Base-by-base conservation (phyloP, 2,113 vertebrate species). In the Lepidothrix coronata region DNA sequence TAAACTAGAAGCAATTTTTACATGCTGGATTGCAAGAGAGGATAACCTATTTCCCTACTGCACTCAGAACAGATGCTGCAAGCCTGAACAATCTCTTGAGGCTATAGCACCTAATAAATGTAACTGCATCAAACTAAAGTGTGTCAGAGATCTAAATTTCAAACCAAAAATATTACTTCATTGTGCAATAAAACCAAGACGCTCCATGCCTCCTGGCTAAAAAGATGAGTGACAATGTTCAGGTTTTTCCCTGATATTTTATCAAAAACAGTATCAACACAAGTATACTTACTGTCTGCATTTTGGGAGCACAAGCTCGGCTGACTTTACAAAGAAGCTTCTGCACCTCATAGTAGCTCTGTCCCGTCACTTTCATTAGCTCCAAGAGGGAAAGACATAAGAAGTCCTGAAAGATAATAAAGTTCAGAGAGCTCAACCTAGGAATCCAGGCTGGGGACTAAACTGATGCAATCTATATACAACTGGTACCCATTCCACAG, bases 361-460 rank as follows among this genome's bases (percentile, higher is more conserved):
- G 97, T 43, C 98, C 98, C 0, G 98, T 98, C 75, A 98, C 74
- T 35, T 98, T 98, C 98, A 98, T 98, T 27, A 98, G 96, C 52
- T 98, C 98, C 97, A 98, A 54, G 8, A 98, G 44, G 2, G 98
- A 98, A 82, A 98, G 97, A 84, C 98, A 96, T 63, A 99, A 96
- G 48, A 99, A 98, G 52, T 98, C 98, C 98, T 99, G 95, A 74
- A 94, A 93, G 74, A 89, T 46, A 22, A 94, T 1, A 57, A 35
- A 95, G 48, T 59, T 91, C 33, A 79, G 77, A 94, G 27, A 77
- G 31, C 9, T 70, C 25, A 76, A 70, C 23, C 24, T 17, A 48
- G 18, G 77, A 79, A 89, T 21, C 25, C 55, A 75, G 55, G 51
- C 20, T 33, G n/a, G 8, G 24, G 11, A 85, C 58, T 59, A 67